phyloP scores from a whole-genome alignment of 2,113 vertebrate genomes.

The Xiphophorus couchianus region DNA sequence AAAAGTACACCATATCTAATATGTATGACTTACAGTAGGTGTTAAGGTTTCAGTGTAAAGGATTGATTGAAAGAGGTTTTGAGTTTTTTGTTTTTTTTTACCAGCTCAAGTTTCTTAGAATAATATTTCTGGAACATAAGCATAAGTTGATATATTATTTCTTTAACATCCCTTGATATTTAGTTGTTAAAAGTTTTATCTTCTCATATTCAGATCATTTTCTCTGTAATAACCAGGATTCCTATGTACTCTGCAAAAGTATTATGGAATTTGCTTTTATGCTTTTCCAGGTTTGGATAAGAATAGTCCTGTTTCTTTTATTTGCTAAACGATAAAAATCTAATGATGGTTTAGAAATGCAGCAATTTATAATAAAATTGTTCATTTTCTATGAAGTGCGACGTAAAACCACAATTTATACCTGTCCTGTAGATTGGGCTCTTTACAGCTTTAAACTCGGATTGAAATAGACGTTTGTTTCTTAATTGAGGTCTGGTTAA shows the following conservation, averaged over 20 bases:
- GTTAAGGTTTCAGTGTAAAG: not conserved
- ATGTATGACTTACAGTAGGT: not conserved
- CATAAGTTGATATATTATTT: not conserved
- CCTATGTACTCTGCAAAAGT: too few species aligned
- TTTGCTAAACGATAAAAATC: not conserved
- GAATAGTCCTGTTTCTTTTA: not conserved
- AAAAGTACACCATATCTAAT: not conserved
- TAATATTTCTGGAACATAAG: not conserved
- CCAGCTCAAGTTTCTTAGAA: too few species aligned
- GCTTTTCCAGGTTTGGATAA: not conserved
- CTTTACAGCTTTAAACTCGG: too few species aligned
- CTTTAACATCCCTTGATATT: not conserved
- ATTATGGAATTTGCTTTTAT: not conserved
- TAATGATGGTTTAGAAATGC: not conserved
- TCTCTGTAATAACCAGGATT: not conserved
- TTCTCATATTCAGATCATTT: not conserved
- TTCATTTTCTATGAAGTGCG: too few species aligned
- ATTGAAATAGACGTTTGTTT: too few species aligned
- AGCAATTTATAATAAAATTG: not conserved
- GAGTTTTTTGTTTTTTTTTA: too few species aligned
- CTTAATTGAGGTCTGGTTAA: too few species aligned
- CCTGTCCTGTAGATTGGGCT: too few species aligned
- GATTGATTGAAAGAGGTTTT: not conserved
- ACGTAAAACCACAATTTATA: too few species aligned
- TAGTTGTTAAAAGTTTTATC: not conserved